A percentile compares a stretch with the other conserved stretches of the same genome.
phyloP scores from a whole-genome alignment of 2,797 vertebrate species.

The Sebastes baramenuke region DNA sequence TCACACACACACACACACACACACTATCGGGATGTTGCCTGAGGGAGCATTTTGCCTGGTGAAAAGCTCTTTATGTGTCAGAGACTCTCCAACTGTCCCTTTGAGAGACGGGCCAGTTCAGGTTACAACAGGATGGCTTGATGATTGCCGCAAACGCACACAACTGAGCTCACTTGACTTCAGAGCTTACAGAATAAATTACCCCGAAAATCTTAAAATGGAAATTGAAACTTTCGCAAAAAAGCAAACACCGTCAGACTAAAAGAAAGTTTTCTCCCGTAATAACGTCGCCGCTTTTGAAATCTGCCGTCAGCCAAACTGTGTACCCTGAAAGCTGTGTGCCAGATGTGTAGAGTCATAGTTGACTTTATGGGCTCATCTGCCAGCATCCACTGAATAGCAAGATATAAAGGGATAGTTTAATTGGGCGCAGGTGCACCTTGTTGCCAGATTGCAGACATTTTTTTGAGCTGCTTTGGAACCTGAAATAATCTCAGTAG shows the following conservation, averaged over 20 bases:
- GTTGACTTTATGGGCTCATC: neutral
- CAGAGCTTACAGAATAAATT: conserved; percentile 6
- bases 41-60: conserved; percentile 86
- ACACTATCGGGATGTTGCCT: conserved; percentile 70
- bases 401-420: conserved; percentile 38
- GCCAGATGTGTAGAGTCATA: conserved; percentile 23
- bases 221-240: neutral
- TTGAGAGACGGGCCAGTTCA: conserved; percentile 65
- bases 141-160: conserved; percentile 53
- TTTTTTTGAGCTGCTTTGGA: conserved; percentile 22
- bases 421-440: conserved; percentile 48
- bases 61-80: conserved; percentile 88
- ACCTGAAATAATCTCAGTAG: neutral
- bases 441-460: conserved; percentile 17
- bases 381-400: conserved; percentile 27
- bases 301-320: neutral
- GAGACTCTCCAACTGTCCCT: conserved; percentile 75
- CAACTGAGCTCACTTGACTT: conserved; percentile 16
- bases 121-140: conserved; percentile 56
- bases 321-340: neutral
- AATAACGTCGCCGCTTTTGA: neutral
- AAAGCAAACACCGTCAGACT: neutral
- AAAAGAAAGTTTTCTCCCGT: neutral
- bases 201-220: neutral
- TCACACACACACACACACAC: conserved; percentile 20